Percentiles rank a stretch among this genome's conserved stretches.
These are phyloP conservation scores for Cryptus armator DNA, from an alignment of 2,888 invertebrate species.

Conservation along the genomic window DNA sequence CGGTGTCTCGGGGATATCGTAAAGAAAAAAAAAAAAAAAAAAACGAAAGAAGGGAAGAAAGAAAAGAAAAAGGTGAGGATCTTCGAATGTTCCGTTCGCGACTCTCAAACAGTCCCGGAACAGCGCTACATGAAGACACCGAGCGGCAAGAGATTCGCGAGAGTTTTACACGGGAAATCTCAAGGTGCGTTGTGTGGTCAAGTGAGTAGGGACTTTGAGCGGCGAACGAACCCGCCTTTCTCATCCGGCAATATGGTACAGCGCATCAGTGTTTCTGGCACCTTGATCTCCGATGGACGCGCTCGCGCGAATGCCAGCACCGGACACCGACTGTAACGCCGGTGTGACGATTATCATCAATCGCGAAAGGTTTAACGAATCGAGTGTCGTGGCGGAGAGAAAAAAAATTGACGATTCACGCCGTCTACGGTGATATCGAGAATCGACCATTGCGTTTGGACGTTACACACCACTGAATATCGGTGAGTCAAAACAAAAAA, in stretches of 20 bases:
- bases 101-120: no score
- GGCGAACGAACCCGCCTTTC: constrained; percentile 80
- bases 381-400: constrained; percentile 17
- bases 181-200: constrained; percentile 40
- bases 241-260: constrained; percentile 71
- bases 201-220: constrained; percentile 80
- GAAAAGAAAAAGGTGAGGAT: constrained; percentile 20
- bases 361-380: constrained; percentile 4
- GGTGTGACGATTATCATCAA: constrained; percentile 16
- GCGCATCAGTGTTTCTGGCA: constrained; percentile 80
- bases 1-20: neutral
- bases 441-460: neutral
- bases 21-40: neutral
- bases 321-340: constrained; percentile 51
- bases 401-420: constrained; percentile 18
- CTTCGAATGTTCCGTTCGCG: neutral
- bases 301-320: constrained; percentile 69
- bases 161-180: constrained; percentile 9
- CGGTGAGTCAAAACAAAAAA: constrained; percentile 17
- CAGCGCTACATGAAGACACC: constrained; percentile 1
- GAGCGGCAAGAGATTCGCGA: constrained; percentile 3
- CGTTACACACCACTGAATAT: constrained; percentile 2
- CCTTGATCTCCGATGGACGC: constrained; percentile 81
- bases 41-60: neutral
- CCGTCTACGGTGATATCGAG: constrained; percentile 16